Evolutionary conservation across 2,888 invertebrate genomes (phyloP).

Genomic region (Penaeus monodon): DNA sequence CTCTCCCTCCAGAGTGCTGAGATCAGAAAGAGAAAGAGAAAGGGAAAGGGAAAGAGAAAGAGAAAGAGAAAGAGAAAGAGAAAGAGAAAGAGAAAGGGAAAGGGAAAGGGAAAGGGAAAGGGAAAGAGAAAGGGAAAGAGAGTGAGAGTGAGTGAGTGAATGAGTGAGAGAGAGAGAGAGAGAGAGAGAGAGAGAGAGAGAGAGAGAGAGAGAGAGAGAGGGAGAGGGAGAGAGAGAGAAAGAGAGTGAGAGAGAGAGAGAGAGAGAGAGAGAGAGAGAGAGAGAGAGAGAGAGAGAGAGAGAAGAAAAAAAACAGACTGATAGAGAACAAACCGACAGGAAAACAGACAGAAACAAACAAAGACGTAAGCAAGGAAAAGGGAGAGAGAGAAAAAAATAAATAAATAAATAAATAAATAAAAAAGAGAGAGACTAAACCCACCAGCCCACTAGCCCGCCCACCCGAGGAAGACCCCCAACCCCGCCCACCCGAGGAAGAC

Average conservation of each 20-base stretch:
- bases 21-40: background rate
- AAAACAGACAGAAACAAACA: background rate
- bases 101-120: background rate
- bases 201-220: constrained; percentile 6
- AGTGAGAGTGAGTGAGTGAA: background rate
- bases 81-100: too few species aligned
- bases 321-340: background rate
- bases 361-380: background rate
- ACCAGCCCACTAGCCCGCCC: too few species aligned
- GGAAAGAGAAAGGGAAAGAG: background rate
- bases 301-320: background rate
- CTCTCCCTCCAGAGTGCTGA: too few species aligned
- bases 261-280: background rate
- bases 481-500: background rate
- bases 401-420: too few species aligned
- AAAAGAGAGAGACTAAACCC: background rate
- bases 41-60: too few species aligned
- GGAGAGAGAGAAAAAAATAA: constrained; percentile 1
- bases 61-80: too few species aligned
- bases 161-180: background rate
- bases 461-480: background rate
- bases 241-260: background rate
- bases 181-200: background rate
- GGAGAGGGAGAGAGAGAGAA: background rate
- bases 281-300: background rate